Evolutionary conservation across 2,888 invertebrate species (phyloP).

Genomic region (Amiota communis): DNA sequence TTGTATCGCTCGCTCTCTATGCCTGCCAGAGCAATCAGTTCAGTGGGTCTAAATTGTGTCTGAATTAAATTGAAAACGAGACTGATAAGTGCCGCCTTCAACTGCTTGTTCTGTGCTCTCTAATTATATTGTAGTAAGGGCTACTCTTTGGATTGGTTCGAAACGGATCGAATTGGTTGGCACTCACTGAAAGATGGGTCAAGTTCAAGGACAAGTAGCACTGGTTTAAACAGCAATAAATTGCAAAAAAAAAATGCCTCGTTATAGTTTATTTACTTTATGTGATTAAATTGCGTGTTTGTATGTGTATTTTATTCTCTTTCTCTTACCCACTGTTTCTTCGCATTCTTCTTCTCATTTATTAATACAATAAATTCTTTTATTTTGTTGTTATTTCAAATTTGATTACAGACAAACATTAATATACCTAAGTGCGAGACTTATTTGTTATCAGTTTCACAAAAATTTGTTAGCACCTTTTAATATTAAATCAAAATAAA

Average conservation of each 20-base stretch:
- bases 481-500: too few species aligned
- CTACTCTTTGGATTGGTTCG: too few species aligned
- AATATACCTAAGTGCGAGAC: too few species aligned
- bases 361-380: not conserved
- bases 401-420: too few species aligned
- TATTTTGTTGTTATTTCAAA: not conserved
- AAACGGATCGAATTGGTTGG: too few species aligned
- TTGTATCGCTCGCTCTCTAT: not conserved
- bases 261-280: constrained; percentile 5
- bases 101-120: too few species aligned
- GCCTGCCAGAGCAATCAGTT: constrained; percentile 4
- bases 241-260: not conserved
- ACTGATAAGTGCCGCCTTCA: not conserved
- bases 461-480: too few species aligned
- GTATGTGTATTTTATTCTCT: not conserved
- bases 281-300: not conserved
- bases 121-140: too few species aligned
- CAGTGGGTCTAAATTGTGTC: constrained; percentile 7
- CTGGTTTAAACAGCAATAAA: not conserved
- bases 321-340: not conserved
- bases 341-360: not conserved
- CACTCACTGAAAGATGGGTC: not conserved
- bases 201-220: constrained; percentile 18
- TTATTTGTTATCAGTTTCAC: too few species aligned
- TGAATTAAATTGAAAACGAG: not conserved